Evolutionary conservation across 2,797 vertebrate species (phyloP).

Genomic region (Microctenopoma stevenorrisi): DNA sequence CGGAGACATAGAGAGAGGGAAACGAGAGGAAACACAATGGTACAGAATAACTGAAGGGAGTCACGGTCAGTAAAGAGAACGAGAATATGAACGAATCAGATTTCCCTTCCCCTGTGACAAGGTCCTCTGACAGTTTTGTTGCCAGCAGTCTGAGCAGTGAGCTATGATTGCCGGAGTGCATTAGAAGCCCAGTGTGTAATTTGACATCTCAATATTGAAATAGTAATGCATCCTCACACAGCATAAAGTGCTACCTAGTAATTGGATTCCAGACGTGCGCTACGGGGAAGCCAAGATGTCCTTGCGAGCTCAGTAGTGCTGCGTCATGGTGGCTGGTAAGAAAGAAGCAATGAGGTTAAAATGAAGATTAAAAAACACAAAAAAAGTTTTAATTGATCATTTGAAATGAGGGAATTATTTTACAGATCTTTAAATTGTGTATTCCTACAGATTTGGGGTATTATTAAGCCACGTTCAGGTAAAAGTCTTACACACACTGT

Average conservation of each 20-base stretch:
- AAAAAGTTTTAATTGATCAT: slow-evolving; percentile 14
- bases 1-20: slow-evolving; percentile 42
- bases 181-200: slow-evolving; percentile 80
- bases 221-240: slow-evolving; percentile 80
- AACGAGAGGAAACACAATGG: slow-evolving; percentile 47
- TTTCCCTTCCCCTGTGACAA: slow-evolving; percentile 73
- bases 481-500: slow-evolving; percentile 5
- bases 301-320: slow-evolving; percentile 72
- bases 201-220: slow-evolving; percentile 85
- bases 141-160: slow-evolving; percentile 67
- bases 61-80: slow-evolving; percentile 54
- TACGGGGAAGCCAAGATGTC: slow-evolving; percentile 66
- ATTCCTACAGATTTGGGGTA: not conserved
- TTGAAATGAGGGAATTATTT: slow-evolving; percentile 26
- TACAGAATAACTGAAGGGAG: slow-evolving; percentile 59
- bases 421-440: not conserved
- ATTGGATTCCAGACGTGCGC: slow-evolving; percentile 76
- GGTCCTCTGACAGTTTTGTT: slow-evolving; percentile 75
- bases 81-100: slow-evolving; percentile 64
- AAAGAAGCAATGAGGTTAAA: slow-evolving; percentile 22
- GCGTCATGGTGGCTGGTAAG: slow-evolving; percentile 62
- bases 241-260: slow-evolving; percentile 77
- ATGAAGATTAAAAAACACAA: slow-evolving; percentile 12
- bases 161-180: slow-evolving; percentile 80
- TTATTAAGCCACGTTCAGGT: not conserved